Base-by-base conservation (phyloP, 2,113 vertebrate genomes). In the Glaucidium brasilianum region DNA sequence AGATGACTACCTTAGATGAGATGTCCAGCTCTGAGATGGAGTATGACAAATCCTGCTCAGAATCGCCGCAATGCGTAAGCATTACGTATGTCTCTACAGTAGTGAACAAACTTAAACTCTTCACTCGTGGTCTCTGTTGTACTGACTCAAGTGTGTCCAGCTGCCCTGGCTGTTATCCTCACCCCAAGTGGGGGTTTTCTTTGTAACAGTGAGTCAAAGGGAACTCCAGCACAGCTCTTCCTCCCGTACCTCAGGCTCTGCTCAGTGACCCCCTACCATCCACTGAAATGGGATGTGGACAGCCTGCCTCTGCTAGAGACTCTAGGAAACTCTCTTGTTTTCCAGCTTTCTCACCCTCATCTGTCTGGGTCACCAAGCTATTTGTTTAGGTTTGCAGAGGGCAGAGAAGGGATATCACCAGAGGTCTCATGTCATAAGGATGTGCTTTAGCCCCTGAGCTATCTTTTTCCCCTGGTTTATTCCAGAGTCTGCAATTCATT, bases 61-160 rank as follows among this genome's bases (percentile, higher is more conserved):
- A 56, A 18, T 0, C 2, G 21, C 75, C 55, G 52, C n/a, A 10
- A 12, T 55, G 23, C 0, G 1, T 58, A 66, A 88, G 43, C 47
- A 2, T 37, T 15, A 25, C 3, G 37, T 23, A 6, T 1, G 2
- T 60, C 77, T n/a, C 73, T 9, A 2, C 11, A 11, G 4, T 1
- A 56, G 12, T 13, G 29, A 75, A 9, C 49, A 43, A 7, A 66
- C 34, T 27, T 2, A 0, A 85, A 11, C 81, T 14, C 77, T 50
- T 68, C 32, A 2, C 50, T 62, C 34, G 0, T 19, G 50, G 3
- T 45, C n/a, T 90, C 58, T 66, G 50, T 72, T 18, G 0, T 2
- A 12, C 76, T 92, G 88, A 68, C 62, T 87, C 87, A 69, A 0
- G 0, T 8, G 2, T 19, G 67, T 59, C 81, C 85, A 62, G 55